A percentile compares a stretch with the other conserved stretches of the same genome.
phyloP scores from a whole-genome alignment of 2,113 vertebrate species.

The Dolichotis patagonum region DNA sequence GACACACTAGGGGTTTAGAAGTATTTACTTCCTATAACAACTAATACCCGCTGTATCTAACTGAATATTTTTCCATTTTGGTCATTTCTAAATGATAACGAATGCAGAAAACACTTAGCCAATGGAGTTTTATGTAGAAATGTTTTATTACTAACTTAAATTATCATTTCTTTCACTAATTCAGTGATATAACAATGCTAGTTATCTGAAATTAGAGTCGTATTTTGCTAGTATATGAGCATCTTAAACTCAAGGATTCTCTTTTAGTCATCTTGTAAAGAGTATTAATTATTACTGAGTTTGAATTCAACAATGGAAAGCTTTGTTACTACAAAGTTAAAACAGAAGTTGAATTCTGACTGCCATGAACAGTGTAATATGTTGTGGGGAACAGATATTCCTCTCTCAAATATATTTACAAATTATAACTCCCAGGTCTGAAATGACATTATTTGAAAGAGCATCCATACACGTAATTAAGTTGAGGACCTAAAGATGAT shows the following conservation, averaged over 20 bases:
- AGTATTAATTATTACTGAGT: not conserved
- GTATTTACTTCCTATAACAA: not conserved
- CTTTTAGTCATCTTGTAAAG: not conserved
- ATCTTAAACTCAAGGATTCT: not conserved
- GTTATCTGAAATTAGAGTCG: not conserved
- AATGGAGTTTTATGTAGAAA: not conserved
- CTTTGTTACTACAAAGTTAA: not conserved
- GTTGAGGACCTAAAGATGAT: conserved; percentile 8
- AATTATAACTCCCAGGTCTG: not conserved
- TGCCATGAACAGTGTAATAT: not conserved
- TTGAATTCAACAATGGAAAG: not conserved
- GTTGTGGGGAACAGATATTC: not conserved
- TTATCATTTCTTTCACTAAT: not conserved
- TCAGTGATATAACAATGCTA: not conserved
- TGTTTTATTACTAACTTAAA: conserved; percentile 10
- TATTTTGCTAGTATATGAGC: not conserved
- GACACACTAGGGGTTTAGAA: not conserved
- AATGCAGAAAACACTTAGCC: not conserved
- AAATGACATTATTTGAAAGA: conserved; percentile 25
- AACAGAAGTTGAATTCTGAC: not conserved
- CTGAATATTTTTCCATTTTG: conserved; percentile 16
- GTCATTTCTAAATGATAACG: not conserved
- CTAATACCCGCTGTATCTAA: not conserved
- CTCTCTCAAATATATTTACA: not conserved
- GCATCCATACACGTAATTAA: not conserved